phyloP scores from a whole-genome alignment of 2,888 invertebrate genomes.

The Ceratothoa steindachneri region DNA sequence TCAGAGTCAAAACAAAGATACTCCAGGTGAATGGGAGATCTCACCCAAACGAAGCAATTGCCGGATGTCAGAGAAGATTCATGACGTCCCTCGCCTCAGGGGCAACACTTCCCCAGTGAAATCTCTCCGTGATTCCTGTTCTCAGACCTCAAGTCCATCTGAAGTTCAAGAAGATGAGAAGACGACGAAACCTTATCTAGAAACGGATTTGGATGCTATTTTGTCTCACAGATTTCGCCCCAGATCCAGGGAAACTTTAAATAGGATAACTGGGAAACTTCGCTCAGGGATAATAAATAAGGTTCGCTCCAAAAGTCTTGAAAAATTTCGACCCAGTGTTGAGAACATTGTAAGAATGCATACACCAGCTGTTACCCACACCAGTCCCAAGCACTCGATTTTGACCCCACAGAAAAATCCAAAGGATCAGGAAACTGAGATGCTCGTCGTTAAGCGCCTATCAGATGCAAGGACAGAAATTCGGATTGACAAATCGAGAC shows the following conservation, averaged over 20 bases:
- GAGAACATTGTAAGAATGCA: background rate
- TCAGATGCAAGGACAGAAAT: background rate
- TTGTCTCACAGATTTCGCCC: background rate
- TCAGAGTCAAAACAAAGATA: background rate
- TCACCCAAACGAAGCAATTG: background rate
- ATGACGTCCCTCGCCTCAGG: background rate
- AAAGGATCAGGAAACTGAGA: background rate
- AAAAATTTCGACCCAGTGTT: background rate
- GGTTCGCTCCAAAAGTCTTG: background rate
- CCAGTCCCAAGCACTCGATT: background rate
- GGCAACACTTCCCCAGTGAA: background rate
- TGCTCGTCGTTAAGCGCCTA: background rate
- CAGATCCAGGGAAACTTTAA: background rate
- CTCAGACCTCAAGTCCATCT: background rate
- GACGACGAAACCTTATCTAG: conserved; percentile 1
- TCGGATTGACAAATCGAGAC: background rate
- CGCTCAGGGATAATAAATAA: background rate
- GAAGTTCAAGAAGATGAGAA: background rate
- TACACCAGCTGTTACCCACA: background rate
- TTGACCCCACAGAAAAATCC: background rate
- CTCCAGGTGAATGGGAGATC: background rate
- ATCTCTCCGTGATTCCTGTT: background rate
- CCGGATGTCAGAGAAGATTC: background rate
- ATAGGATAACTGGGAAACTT: background rate
- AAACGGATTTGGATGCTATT: background rate